Evolutionary conservation across 2,113 vertebrate genomes (phyloP), one percentile per base, ranked within the genome.

Genomic region (Platysternon megacephalum): DNA sequence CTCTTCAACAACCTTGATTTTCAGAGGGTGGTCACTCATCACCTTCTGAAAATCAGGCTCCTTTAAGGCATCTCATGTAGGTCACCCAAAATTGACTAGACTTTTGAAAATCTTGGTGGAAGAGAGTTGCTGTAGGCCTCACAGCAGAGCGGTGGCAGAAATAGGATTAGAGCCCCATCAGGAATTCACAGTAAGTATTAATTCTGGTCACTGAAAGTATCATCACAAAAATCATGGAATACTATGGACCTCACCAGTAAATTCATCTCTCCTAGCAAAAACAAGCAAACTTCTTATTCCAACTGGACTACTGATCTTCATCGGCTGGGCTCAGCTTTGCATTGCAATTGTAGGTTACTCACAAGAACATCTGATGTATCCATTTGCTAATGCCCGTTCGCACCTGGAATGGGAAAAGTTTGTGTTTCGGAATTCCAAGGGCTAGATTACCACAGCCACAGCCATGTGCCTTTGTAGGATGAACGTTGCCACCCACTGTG

Each of bases 381-480:
- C 52, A 35, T 48, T 56, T 1, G 0, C 21, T 42, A 10, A 2
- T 22, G n/a, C 42, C n/a, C 24, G 29, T 28, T 49, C 44, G 39
- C 49, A 22, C 52, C 93, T 39, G 42, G 32, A 90, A 56, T 24
- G 14, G 1, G 19, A 58, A 74, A 65, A n/a, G 16, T 3, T 11
- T 92, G 44, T 79, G 87, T n/a, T 44, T 35, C 17, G 24, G 39
- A 39, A 49, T 88, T 83, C 49, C 79, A 88, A 56, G 42, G 91
- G 29, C 28, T 35, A 51, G 2, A 6, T 2, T 72, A 29, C 8
- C 22, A 39, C 35, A 68, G 78, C 44, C 24, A 6, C 0, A 1
- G 42, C 51, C 8, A 6, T 1, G 8, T 29, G 26, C 53, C 35
- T 83, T 81, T 10, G 1, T 46, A 83, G 86, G 72, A 24, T 2